These are phyloP conservation scores for Parapristionchus giblindavisi DNA, from an alignment of 2,888 invertebrate genomes.

Conservation along the genomic window DNA sequence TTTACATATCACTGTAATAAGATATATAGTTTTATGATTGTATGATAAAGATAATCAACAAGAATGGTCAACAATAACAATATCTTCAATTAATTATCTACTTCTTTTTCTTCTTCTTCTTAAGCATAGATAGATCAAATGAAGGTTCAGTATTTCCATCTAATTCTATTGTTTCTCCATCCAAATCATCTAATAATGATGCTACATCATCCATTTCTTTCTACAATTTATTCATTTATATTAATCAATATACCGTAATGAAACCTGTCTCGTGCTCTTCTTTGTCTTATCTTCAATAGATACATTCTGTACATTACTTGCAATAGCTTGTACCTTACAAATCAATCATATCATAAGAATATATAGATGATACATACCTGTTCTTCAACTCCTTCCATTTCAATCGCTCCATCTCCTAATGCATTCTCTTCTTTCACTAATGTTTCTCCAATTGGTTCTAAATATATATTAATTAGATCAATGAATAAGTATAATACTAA, in stretches of 20 bases:
- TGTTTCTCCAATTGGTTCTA: no score
- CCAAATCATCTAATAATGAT: constrained; percentile 49
- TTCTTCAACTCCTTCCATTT: constrained; percentile 54
- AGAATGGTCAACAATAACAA: background rate
- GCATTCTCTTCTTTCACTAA: constrained; percentile 27
- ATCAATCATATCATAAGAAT: background rate
- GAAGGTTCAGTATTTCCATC: background rate
- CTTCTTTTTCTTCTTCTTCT: constrained; percentile 42
- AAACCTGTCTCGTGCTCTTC: constrained; percentile 29
- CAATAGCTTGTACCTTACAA: constrained; percentile 20
- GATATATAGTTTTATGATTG: no score
- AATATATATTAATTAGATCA: no score
- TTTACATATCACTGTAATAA: no score
- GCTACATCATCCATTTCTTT: constrained; percentile 47
- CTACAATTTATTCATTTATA: constrained; percentile 38
- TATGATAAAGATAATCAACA: background rate
- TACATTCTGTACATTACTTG: constrained; percentile 26
- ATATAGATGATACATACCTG: background rate
- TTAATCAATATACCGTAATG: background rate
- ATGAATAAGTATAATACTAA: background rate
- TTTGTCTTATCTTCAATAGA: constrained; percentile 35
- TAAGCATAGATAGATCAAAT: constrained; percentile 36
- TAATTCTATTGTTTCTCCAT: constrained; percentile 39
- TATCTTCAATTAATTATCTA: background rate
- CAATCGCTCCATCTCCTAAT: constrained; percentile 53